Percentiles rank a stretch among this genome's conserved stretches.
These are phyloP conservation scores for Tetramorium parvispinum DNA, from an alignment of 1,140 invertebrate genomes.

Conservation along the genomic window DNA sequence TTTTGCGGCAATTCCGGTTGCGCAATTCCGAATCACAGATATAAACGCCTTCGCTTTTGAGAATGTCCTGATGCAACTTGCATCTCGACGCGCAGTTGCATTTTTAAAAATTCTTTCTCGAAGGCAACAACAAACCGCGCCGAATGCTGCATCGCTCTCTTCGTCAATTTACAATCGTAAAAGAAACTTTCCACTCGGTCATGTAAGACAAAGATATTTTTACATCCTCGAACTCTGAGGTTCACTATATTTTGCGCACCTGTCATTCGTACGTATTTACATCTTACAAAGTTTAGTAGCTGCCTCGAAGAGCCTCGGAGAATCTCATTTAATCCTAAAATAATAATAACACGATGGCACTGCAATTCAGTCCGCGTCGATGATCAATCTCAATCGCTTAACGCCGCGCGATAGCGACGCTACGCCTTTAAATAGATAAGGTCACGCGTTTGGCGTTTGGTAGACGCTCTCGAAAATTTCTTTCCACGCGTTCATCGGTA, in stretches of 20 bases:
- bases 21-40: conserved; percentile 70
- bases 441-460: conserved; percentile 48
- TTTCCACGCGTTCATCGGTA: conserved; percentile 11
- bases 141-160: not conserved
- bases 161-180: not conserved
- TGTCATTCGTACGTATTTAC: conserved; percentile 28
- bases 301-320: conserved; percentile 75
- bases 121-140: not conserved
- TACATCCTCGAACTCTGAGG: not conserved
- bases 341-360: conserved; percentile 64
- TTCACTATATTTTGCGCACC: not conserved
- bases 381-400: conserved; percentile 56
- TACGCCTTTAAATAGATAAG: conserved; percentile 61
- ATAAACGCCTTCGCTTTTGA: conserved; percentile 59
- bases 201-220: not conserved
- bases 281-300: conserved; percentile 58
- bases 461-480: conserved; percentile 16
- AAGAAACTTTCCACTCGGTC: conserved; percentile 1
- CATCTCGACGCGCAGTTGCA: not conserved
- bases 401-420: conserved; percentile 25
- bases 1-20: conserved; percentile 27
- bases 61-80: conserved; percentile 11
- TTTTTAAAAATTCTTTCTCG: not conserved
- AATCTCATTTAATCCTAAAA: conserved; percentile 62
- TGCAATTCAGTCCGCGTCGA: conserved; percentile 55